phyloP scores from a whole-genome alignment of 2,888 invertebrate genomes.

The Neoaliturus tenellus region DNA sequence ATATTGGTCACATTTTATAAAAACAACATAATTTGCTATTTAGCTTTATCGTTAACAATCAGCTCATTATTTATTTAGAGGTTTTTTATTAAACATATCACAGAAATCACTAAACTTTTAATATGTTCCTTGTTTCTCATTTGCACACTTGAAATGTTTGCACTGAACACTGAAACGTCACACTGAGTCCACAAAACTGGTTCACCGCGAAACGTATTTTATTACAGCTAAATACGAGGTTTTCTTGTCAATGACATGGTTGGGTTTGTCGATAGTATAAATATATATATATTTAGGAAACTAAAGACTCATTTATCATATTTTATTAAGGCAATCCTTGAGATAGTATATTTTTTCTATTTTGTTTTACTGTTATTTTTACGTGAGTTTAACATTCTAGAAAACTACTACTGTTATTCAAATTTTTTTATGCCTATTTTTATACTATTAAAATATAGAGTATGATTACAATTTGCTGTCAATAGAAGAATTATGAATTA shows the following conservation, averaged over 20 bases:
- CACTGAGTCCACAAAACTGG: background rate
- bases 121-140: conserved; percentile 14
- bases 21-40: conserved; percentile 51
- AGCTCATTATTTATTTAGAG: conserved; percentile 35
- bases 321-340: conserved; percentile 47
- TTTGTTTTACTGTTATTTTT: background rate
- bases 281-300: conserved; percentile 43
- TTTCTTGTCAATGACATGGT: background rate
- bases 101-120: conserved; percentile 55
- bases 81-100: conserved; percentile 57
- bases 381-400: background rate
- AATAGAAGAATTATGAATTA: too few species aligned
- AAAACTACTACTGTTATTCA: too few species aligned
- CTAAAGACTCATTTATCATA: conserved; percentile 18
- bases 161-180: conserved; percentile 25
- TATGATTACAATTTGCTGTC: too few species aligned
- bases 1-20: conserved; percentile 53
- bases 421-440: too few species aligned
- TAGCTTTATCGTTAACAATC: conserved; percentile 46
- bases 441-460: too few species aligned
- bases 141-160: background rate
- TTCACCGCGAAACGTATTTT: background rate
- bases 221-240: conserved; percentile 35
- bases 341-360: conserved; percentile 18
- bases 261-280: conserved; percentile 34